Evolutionary conservation across 1,140 invertebrate species (phyloP), one percentile per base, ranked within the genome.

Genomic region (Pogonus chalceus): DNA sequence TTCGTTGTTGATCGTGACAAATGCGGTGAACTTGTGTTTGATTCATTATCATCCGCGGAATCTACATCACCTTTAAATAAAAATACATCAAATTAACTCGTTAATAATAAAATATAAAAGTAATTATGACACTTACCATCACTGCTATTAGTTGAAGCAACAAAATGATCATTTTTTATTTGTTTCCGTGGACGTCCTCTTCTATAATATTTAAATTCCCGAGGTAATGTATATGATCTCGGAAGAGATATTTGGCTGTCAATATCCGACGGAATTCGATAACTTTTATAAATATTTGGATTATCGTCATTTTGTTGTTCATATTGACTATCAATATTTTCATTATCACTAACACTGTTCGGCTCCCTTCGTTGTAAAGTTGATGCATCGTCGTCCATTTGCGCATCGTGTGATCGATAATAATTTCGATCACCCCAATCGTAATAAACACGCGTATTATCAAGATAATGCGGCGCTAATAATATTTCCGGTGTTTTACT

Each of bases 171-270:
- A 74, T 71, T 68, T 35, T 70, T 74, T 9, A 72, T 62, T 2
- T 62, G 59, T 53, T 69, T 65, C 51, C 66, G 58, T n/a, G 62
- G 58, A 39, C 76, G 69, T 51, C 73, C 76, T 54, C 82, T 76
- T 51, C 84, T 71, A 70, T 86, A 87, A 70, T 89, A 90, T 60
- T 87, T 86, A 67, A 90, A 90, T 69, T 91, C 86, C 22, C 87
- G 79, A 0, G 88, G 88, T 12, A 92, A 69, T 1, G 88, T 91
- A 64, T 90, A 90, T 20, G 87, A 90, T 23, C 87, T 76, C 0
- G 88, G 87, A 16, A 90, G 66, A 1, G 87, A 89, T 49, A 90
- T 77, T 72, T 85, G 84, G 65, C 83, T 85, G 65, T 87, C 84
- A 52, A 87, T 78, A 67, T 87, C 84, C 16, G 82, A 84, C 35